Base-by-base conservation (phyloP, 1,140 invertebrate genomes). In the Diachasmimorpha longicaudata region DNA sequence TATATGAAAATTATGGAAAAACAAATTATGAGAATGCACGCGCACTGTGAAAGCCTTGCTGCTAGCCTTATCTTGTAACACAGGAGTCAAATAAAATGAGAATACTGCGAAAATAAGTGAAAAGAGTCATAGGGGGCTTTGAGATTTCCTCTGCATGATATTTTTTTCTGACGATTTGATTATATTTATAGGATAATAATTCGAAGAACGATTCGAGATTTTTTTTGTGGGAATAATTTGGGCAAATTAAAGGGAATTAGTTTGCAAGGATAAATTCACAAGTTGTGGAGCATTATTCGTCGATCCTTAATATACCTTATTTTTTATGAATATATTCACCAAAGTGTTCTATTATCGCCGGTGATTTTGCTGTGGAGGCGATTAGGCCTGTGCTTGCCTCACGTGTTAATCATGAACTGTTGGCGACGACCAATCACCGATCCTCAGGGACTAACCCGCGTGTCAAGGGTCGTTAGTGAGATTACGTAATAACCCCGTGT, bases 381-480 rank as follows among this genome's bases (percentile, higher is more conserved):
- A 66, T 73, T 73, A 66, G 23, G 16, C 72, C 39, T 67, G 37
- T 39, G 55, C 48, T 72, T 37, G 37, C 36, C 55, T 73, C 72
- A 73, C 58, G 55, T 73, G 72, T 73, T 66, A 73, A 73, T 73
- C 39, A 67, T 63, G 19, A 75, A 52, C 25, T 68, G 66, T 44
- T 42, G 0, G 37, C 70, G 23, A 44, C 44, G 42, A 31, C 52
- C 72, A 73, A 73, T 67, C 72, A 66, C 14, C 21, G 14, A 23
- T 67, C 31, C 16, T 37, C 58, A 63, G 52, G 55, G 75, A 55
- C 58, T 72, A 80, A 77, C 70, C 55, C 69, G 73, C 14, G 71
- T 76, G 75, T 78, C 75, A 78, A 68, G 74, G 72, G 77, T 82
- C 79, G 79, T 83, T 81, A 79, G 69, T 55, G 48, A 80, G 78